phyloP scores from a whole-genome alignment of 2,797 vertebrate genomes.

The Chrysocyon brachyurus region DNA sequence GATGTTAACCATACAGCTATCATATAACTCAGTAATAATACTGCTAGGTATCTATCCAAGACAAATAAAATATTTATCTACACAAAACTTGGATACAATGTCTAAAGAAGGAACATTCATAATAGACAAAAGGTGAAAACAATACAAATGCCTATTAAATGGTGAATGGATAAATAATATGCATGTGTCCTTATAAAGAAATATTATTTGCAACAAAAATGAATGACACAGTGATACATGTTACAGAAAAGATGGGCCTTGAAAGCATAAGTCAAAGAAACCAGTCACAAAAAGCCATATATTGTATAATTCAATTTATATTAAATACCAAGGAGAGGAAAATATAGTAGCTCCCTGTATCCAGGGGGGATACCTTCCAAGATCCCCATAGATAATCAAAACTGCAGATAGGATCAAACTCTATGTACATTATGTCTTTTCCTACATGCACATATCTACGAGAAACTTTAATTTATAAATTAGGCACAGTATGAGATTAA shows the following conservation, averaged over 20 bases:
- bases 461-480: not conserved
- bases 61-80: not conserved
- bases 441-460: not conserved
- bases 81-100: not conserved
- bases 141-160: not conserved
- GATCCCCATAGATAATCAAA: not conserved
- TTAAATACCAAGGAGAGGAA: not conserved
- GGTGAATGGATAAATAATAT: not conserved
- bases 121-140: not conserved
- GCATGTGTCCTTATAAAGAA: not conserved
- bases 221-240: not conserved
- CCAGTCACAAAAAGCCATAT: not conserved
- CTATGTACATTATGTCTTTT: not conserved
- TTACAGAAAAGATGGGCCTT: not conserved
- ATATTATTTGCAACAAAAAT: not conserved
- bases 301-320: not conserved
- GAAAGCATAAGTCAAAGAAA: not conserved
- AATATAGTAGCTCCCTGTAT: not conserved
- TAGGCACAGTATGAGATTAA: not conserved
- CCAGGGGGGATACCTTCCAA: not conserved
- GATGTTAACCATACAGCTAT: not conserved
- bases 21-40: not conserved
- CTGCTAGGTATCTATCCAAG: not conserved
- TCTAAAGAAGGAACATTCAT: not conserved
- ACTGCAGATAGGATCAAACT: not conserved